Percentiles rank a stretch among this genome's conserved stretches.
phyloP scores from a whole-genome alignment of 2,113 vertebrate species.

The Paratilapia polleni region DNA sequence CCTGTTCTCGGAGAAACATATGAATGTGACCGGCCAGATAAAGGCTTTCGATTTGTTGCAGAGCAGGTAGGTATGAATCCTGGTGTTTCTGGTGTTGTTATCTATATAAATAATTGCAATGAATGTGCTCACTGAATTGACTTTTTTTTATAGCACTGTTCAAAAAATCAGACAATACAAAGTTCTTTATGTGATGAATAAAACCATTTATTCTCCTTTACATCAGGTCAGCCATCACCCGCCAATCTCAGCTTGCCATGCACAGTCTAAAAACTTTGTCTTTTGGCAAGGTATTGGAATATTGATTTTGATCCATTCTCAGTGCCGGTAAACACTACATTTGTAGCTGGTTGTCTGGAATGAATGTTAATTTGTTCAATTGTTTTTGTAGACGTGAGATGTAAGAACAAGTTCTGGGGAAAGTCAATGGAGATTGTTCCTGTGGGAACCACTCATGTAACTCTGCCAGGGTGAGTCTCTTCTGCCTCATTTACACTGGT shows the following conservation, averaged over 20 bases:
- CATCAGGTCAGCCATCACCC: slow-evolving; percentile 97
- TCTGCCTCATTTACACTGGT: neutral
- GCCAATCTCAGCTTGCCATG: slow-evolving; percentile 96
- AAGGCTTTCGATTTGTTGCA: slow-evolving; percentile 91
- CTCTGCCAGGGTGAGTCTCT: slow-evolving; percentile 87
- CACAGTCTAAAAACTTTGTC: slow-evolving; percentile 92
- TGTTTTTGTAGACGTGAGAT: slow-evolving; percentile 87
- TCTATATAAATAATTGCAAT: slow-evolving; percentile 2
- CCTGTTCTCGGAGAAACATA: slow-evolving; percentile 96
- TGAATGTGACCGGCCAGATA: slow-evolving; percentile 91
- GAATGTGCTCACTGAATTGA: neutral
- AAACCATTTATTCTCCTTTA: neutral
- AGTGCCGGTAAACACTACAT: neutral
- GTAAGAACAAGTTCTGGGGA: slow-evolving; percentile 99
- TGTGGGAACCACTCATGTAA: slow-evolving; percentile 91
- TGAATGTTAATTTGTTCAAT: neutral
- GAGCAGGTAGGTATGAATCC: slow-evolving; percentile 87
- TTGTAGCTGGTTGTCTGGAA: neutral
- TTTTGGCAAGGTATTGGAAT: slow-evolving; percentile 94
- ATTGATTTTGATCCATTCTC: neutral
- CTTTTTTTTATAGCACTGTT: neutral
- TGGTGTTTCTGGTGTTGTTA: neutral
- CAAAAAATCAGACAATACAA: neutral
- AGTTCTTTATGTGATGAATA: neutral
- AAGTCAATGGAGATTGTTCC: slow-evolving; percentile 99